Base-by-base conservation (phyloP, 1,140 invertebrate genomes). In the Adoxophyes honmai region DNA sequence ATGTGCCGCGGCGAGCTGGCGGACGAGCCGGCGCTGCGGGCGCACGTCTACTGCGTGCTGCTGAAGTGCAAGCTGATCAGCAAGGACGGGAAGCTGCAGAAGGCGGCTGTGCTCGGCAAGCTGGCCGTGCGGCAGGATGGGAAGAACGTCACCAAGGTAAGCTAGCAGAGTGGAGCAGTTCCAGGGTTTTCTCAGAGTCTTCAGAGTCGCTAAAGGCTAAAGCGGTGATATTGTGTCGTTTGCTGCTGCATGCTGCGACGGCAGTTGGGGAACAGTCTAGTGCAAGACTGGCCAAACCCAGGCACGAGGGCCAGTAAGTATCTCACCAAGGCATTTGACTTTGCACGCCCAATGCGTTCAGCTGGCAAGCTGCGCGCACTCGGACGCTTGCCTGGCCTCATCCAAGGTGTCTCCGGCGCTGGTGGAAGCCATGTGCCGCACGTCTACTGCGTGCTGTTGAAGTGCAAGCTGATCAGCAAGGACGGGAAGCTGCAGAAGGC, bases 71-170 rank as follows among this genome's bases (percentile, higher is more conserved):
- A 88, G 70, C 59, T 86, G 18, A 66, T 88, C 16, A 57, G 64
- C 52, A 88, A 88, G 69, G 81, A 85, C 58, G 85, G 85, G 18
- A 86, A 86, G 60, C 65, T 86, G 53, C 75, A 73, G 53, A 86
- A 86, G 64, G 57, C 69, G 0, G 73, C 77, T 0, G 60, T 81
- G 7, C 54, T 81, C 7, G 73, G 70, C 18, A 83, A 78, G 53
- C 48, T 83, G 57, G 68, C 65, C 0, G 56, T 58, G 1, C 63
- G 74, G 9, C 51, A 42, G 14, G 73, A 79, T 11, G 70, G 56
- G 5, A 78, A 65, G 53, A 79, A 85, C 55, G 65, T 67, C 14
- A 75, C 75, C 8, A 87, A 87, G 71, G 84, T 85, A 33, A n/a
- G n/a, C n/a, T n/a, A n/a, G n/a, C n/a, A n/a, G n/a, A n/a, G n/a